Evolutionary conservation across 2,888 invertebrate species (phyloP), one percentile per base, ranked within the genome.

Genomic region (Hipparchia semele): DNA sequence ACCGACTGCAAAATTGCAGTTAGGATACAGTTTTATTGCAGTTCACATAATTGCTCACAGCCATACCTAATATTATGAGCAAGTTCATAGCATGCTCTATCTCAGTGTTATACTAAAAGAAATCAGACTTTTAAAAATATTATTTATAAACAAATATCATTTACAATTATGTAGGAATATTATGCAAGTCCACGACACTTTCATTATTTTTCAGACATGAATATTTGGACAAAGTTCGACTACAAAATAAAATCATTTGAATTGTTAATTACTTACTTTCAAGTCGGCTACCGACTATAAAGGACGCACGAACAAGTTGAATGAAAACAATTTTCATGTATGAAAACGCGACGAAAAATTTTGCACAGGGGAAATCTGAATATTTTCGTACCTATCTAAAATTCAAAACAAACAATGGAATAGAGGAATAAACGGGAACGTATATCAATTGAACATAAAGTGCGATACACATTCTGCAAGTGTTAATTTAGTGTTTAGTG

Each of bases 361-460:
- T 58, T 39, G 39, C 59, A 60, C 39, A 10, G 39, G 59, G 59
- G 59, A 60, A 62, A 62, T 13, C 62, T 13, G 62, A 62, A 46
- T 45, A 62, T 13, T 62, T 62, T 39, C 62, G 62, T 60, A 46
- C 4, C 62, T 46, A 46, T 49, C 46, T 62, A 9, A 46, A 62
- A 62, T 49, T 46, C 62, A 62, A 62, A 62, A n/a, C 46, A 13
- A 62, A 62, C 62, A 13, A 62, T 62, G 46, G 62, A 68, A 68
- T 65, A 68, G 64, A 68, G 68, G 23, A 68, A 73, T 68, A 73
- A 73, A 73, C 71, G 67, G 64, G 13, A 59, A 73, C 71, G 71
- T 73, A 71, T 71, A 73, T 73, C 73, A 73, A 73, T 71, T 73
- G 71, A 73, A 73, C 59, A 71, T 62, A 53, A 73, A 49, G 49